phyloP scores from a whole-genome alignment of 2,888 invertebrate genomes.

The Netelia virgata region DNA sequence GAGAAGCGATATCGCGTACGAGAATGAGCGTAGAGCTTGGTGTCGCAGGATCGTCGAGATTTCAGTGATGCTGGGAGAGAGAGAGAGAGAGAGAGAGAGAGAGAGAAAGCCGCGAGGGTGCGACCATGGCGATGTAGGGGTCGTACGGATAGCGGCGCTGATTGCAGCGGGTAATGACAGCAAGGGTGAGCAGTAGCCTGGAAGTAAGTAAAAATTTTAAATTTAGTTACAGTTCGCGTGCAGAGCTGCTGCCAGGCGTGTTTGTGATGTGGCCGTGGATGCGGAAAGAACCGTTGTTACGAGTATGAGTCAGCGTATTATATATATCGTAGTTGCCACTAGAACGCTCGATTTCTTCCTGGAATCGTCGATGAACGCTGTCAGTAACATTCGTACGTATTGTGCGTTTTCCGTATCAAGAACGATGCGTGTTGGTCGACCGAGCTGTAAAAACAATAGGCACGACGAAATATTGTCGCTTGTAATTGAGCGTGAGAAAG shows the following conservation, averaged over 20 bases:
- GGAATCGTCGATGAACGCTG: slow-evolving; percentile 57
- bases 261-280: slow-evolving; percentile 80
- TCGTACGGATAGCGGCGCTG: slow-evolving; percentile 78
- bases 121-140: slow-evolving; percentile 65
- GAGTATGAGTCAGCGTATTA: slow-evolving; percentile 80
- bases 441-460: slow-evolving; percentile 28
- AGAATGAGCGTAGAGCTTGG: slow-evolving; percentile 39
- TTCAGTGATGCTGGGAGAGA: slow-evolving; percentile 45
- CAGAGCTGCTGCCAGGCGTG: slow-evolving; percentile 72
- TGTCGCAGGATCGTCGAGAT: slow-evolving; percentile 68
- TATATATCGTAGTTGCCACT: slow-evolving; percentile 42
- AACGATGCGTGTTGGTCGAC: slow-evolving; percentile 6
- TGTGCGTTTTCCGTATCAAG: slow-evolving; percentile 28
- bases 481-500: not conserved
- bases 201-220: slow-evolving; percentile 85
- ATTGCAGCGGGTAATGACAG: slow-evolving; percentile 85
- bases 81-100: slow-evolving; percentile 40
- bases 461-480: slow-evolving; percentile 2
- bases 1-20: slow-evolving; percentile 27
- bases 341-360: slow-evolving; percentile 52
- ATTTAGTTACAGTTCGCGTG: slow-evolving; percentile 84
- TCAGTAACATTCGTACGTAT: slow-evolving; percentile 52
- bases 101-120: slow-evolving; percentile 63
- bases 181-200: slow-evolving; percentile 85
- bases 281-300: slow-evolving; percentile 70